These are phyloP conservation scores for Malachius bipustulatus DNA, from an alignment of 2,888 invertebrate genomes.

Conservation along the genomic window DNA sequence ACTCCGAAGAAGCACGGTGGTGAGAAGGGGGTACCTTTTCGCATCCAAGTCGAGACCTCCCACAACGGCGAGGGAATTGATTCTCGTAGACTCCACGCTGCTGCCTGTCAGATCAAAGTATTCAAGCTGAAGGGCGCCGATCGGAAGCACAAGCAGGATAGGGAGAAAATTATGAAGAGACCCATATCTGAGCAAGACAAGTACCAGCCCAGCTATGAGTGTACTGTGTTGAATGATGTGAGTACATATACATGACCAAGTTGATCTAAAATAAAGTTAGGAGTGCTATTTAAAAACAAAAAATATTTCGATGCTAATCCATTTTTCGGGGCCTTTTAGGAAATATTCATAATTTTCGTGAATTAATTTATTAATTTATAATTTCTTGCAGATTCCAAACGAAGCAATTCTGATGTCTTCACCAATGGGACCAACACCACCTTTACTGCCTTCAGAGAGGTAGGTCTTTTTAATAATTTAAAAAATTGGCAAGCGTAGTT, in stretches of 20 bases:
- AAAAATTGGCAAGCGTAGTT: too few relatives aligned
- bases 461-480: too few relatives aligned
- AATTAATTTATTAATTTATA: too few relatives aligned
- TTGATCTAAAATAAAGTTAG: too few relatives aligned
- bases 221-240: slow-evolving; percentile 85
- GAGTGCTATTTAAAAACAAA: too few relatives aligned
- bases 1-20: slow-evolving; percentile 97
- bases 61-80: slow-evolving; percentile 44
- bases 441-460: slow-evolving; percentile 48
- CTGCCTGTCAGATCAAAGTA: slow-evolving; percentile 93
- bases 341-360: too few relatives aligned
- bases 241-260: too few relatives aligned
- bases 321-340: too few relatives aligned
- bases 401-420: slow-evolving; percentile 47
- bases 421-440: slow-evolving; percentile 36
- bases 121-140: slow-evolving; percentile 93
- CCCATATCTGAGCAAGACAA: slow-evolving; percentile 77
- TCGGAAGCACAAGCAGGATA: slow-evolving; percentile 91
- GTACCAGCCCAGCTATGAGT: slow-evolving; percentile 91
- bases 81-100: slow-evolving; percentile 59
- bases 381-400: slow-evolving; percentile 47
- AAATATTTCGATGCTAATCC: too few relatives aligned
- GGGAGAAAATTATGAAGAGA: slow-evolving; percentile 83
- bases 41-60: slow-evolving; percentile 87
- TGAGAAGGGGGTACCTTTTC: slow-evolving; percentile 94